A percentile compares a stretch with the other conserved stretches of the same genome.
Conservation (phyloP, 2,113 vertebrate genomes). For the Hylia prasina region DNA sequence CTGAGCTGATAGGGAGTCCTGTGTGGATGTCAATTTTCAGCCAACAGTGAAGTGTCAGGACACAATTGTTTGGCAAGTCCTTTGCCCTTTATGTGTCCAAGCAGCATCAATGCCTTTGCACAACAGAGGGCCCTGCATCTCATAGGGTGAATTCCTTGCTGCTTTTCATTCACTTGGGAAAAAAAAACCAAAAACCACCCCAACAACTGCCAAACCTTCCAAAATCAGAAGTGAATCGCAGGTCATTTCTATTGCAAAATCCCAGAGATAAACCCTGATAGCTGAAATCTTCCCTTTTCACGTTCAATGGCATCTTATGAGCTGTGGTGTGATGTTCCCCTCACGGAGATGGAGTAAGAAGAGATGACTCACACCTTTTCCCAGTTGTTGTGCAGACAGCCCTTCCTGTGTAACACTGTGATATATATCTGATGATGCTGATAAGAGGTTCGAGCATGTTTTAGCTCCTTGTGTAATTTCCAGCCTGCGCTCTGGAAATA, state of each 20-base stretch:
- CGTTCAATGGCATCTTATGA: background rate
- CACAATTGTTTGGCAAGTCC: slow-evolving; percentile 54
- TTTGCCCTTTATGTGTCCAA: slow-evolving; percentile 53
- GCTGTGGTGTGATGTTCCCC: slow-evolving; percentile 36
- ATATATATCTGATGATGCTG: slow-evolving; percentile 25
- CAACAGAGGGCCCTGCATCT: background rate
- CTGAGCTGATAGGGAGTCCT: background rate
- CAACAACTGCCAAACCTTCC: background rate
- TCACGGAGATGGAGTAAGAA: background rate
- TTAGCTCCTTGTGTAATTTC: background rate
- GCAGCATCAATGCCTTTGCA: background rate
- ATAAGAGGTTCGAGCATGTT: background rate
- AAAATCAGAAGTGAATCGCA: slow-evolving; percentile 29
- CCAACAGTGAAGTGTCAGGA: slow-evolving; percentile 30
- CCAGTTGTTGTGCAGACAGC: background rate
- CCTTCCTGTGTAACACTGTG: background rate
- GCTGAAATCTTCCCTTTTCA: background rate
- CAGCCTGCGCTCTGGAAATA: background rate
- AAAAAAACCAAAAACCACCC: background rate
- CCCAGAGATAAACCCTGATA: background rate
- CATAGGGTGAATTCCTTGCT: background rate
- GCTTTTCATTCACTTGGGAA: background rate
- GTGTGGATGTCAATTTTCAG: slow-evolving; percentile 22
- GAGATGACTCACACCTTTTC: slow-evolving; percentile 3
- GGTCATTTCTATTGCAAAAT: slow-evolving; percentile 40